These are phyloP conservation scores for Mythimna vitellina DNA, from an alignment of 2,888 invertebrate species.

Conservation along the genomic window DNA sequence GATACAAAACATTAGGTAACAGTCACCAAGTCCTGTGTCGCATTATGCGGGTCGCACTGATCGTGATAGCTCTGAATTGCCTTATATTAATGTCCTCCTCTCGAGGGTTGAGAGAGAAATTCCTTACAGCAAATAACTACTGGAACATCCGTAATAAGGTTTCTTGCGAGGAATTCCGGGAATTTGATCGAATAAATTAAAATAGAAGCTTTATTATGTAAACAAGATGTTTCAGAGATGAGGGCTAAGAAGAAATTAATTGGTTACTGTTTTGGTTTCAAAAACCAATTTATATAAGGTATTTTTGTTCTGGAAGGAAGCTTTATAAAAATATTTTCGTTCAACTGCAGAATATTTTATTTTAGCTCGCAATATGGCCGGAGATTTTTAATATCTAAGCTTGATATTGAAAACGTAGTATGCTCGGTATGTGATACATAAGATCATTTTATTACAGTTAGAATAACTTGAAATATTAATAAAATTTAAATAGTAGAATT, in stretches of 20 bases:
- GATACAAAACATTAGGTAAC: slow-evolving; percentile 61
- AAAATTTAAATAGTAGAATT: too few relatives aligned
- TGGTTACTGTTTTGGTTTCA: slow-evolving; percentile 29
- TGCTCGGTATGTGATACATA: slow-evolving; percentile 10
- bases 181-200: slow-evolving; percentile 57
- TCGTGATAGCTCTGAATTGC: slow-evolving; percentile 71
- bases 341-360: slow-evolving; percentile 13
- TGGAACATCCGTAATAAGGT: slow-evolving; percentile 44
- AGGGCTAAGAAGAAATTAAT: slow-evolving; percentile 44
- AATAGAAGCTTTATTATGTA: slow-evolving; percentile 50
- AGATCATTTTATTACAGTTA: neutral
- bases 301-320: slow-evolving; percentile 16
- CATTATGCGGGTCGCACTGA: slow-evolving; percentile 75
- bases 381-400: slow-evolving; percentile 32
- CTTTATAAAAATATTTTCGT: slow-evolving; percentile 20
- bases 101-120: slow-evolving; percentile 50
- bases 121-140: slow-evolving; percentile 57
- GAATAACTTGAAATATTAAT: neutral
- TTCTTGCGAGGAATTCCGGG: slow-evolving; percentile 36
- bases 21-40: slow-evolving; percentile 69
- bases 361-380: slow-evolving; percentile 8
- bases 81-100: slow-evolving; percentile 61
- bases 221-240: slow-evolving; percentile 52
- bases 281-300: slow-evolving; percentile 5
- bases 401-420: slow-evolving; percentile 22